phyloP scores from a whole-genome alignment of 1,140 invertebrate species.

The Ridgeia piscesae region DNA sequence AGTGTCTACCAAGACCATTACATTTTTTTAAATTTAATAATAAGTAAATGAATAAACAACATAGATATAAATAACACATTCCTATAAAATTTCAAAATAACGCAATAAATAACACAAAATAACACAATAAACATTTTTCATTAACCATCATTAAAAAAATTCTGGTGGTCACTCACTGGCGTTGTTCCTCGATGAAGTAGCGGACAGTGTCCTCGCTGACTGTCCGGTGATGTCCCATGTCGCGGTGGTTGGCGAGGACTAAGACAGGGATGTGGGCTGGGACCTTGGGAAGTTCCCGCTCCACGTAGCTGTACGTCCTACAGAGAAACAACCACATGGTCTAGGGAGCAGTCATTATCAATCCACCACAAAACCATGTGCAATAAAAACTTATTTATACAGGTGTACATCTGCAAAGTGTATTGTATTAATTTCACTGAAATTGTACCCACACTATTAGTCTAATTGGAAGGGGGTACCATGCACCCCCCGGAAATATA shows the following conservation, averaged over 20 bases:
- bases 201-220: constrained; percentile 56
- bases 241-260: constrained; percentile 90
- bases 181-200: constrained; percentile 41
- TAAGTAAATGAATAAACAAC: neutral
- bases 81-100: neutral
- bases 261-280: constrained; percentile 86
- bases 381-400: no score
- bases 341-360: no score
- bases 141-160: neutral
- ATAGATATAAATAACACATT: neutral
- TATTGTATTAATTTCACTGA: no score
- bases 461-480: no score
- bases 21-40: no score
- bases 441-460: no score
- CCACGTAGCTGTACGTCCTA: constrained; percentile 94
- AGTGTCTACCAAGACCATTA: neutral
- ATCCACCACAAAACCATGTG: no score
- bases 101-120: neutral
- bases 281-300: constrained; percentile 81
- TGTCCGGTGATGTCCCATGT: constrained; percentile 88
- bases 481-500: no score
- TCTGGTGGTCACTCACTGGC: neutral
- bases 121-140: neutral
- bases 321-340: no score
- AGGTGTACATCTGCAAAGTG: no score